phyloP scores from a whole-genome alignment of 2,113 vertebrate genomes.

The Etia nguti region DNA sequence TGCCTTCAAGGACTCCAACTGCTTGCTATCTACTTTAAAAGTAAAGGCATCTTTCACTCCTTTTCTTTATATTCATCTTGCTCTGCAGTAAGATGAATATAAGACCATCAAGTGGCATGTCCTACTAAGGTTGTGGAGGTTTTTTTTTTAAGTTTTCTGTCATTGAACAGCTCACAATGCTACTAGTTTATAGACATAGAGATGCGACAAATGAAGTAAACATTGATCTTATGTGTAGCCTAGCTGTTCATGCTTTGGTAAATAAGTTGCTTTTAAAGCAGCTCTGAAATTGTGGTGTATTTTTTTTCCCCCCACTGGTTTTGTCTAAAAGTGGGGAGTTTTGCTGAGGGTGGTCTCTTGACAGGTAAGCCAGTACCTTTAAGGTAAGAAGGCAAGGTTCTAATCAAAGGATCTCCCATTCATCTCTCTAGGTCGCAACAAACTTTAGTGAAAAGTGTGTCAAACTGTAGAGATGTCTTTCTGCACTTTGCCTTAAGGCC shows the following conservation, averaged over 20 bases:
- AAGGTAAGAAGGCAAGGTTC: not conserved
- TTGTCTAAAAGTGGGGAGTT: not conserved
- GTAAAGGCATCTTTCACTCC: not conserved
- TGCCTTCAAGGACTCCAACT: slow-evolving; percentile 15
- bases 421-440: not conserved
- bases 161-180: not conserved
- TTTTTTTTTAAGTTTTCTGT: not conserved
- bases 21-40: not conserved
- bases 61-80: not conserved
- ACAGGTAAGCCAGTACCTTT: not conserved
- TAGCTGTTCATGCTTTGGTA: not conserved
- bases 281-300: not conserved
- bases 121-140: not conserved
- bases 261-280: not conserved
- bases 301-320: not conserved
- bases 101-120: not conserved
- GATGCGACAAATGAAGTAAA: not conserved
- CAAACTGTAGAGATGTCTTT: not conserved
- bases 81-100: slow-evolving; percentile 1
- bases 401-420: not conserved
- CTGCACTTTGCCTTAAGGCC: not conserved
- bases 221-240: not conserved
- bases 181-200: not conserved
- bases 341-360: not conserved
- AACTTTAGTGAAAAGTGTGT: not conserved